Conservation (phyloP, 2,888 invertebrate genomes). For the Drosophila greeni region DNA sequence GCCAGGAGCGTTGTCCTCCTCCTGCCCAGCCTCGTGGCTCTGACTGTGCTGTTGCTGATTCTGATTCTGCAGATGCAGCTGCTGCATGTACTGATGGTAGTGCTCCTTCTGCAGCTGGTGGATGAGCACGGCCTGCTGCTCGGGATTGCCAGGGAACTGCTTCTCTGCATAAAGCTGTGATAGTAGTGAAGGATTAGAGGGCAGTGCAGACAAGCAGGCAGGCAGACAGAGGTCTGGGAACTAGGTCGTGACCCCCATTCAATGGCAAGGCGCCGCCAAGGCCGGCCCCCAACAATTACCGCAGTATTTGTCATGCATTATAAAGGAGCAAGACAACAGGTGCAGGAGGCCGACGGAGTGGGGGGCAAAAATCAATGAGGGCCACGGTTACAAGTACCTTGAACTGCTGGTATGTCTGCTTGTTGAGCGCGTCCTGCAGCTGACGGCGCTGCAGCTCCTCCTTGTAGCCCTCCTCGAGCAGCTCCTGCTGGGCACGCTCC, state of each 20-base stretch:
- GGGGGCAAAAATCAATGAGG: conserved; percentile 12
- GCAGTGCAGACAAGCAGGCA: conserved; percentile 10
- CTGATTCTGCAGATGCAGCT: conserved; percentile 82
- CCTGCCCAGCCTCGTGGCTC: conserved; percentile 30
- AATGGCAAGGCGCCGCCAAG: conserved; percentile 5
- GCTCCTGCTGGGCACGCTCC: conserved; percentile 71
- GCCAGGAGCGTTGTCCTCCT: conserved; percentile 12
- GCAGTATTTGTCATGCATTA: conserved; percentile 41
- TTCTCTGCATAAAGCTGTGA: conserved; percentile 92
- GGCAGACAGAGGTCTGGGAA: conserved; percentile 12
- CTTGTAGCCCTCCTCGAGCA: conserved; percentile 73
- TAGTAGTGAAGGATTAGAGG: conserved; percentile 2
- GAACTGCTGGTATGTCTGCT: conserved; percentile 94
- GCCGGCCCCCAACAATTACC: conserved; percentile 23
- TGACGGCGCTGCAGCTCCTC: conserved; percentile 81
- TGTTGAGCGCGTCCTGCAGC: conserved; percentile 97
- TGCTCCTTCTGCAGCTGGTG: conserved; percentile 98
- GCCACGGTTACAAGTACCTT: conserved; percentile 76
- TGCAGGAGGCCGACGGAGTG: conserved; percentile 16
- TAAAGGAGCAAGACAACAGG: conserved; percentile 56
- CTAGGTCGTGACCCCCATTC: conserved; percentile 57
- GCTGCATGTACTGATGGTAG: conserved; percentile 99
- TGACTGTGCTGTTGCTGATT: conserved; percentile 31
- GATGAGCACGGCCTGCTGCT: conserved; percentile 95
- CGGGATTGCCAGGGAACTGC: conserved; percentile 91